A percentile compares a stretch with the other conserved stretches of the same genome.
Conservation (phyloP, 2,797 vertebrate species). For the Gallinago solitaria region DNA sequence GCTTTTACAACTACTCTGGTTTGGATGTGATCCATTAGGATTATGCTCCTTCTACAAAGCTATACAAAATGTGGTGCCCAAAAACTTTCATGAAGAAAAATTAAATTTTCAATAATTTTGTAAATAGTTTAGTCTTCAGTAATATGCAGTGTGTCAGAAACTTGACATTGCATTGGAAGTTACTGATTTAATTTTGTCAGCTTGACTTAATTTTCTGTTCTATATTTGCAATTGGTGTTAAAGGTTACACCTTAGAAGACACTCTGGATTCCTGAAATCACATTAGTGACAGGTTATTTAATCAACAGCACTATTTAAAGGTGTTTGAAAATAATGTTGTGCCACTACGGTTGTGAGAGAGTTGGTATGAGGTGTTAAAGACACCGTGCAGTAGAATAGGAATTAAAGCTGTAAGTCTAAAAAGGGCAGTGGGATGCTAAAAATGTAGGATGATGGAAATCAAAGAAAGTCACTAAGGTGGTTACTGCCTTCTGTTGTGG, state of each 20-base stretch:
- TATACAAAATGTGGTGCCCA: neutral
- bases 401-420: neutral
- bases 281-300: neutral
- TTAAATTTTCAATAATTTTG: neutral
- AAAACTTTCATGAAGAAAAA: neutral
- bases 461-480: neutral
- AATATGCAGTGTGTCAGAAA: neutral
- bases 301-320: neutral
- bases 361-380: neutral
- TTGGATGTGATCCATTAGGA: neutral
- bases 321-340: neutral
- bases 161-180: neutral
- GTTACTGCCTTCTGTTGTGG: neutral
- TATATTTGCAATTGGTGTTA: neutral
- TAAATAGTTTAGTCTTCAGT: neutral
- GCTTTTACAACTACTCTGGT: neutral
- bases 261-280: neutral
- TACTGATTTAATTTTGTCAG: neutral
- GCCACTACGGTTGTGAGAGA: neutral
- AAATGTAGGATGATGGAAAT: neutral
- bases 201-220: neutral
- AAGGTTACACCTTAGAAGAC: slow-evolving; percentile 2
- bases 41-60: neutral
- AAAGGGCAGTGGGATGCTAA: neutral
- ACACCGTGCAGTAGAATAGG: fast-evolving